A percentile compares a stretch with the other conserved stretches of the same genome.
Conservation (phyloP, 2,888 invertebrate species). For the Mythimna vitellina region DNA sequence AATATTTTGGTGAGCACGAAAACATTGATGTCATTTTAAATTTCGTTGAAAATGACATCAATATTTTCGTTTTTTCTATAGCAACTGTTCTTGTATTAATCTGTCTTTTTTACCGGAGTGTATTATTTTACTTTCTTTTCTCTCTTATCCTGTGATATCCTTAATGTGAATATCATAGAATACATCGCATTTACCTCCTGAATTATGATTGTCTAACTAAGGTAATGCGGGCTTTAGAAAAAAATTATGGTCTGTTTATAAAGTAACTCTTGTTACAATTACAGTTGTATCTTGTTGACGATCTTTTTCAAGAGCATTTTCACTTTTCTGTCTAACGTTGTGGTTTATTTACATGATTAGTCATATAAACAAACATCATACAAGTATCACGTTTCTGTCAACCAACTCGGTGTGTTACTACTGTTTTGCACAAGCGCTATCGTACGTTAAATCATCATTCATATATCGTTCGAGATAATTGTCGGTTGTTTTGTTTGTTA, state of each 20-base stretch:
- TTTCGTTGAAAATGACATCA: too few species aligned
- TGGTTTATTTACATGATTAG: conserved; percentile 25
- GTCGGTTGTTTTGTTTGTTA: conserved; percentile 12
- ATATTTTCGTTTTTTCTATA: not conserved
- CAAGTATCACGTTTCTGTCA: conserved; percentile 30
- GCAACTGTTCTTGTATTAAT: not conserved
- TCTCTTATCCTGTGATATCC: not conserved
- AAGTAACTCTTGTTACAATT: too few species aligned
- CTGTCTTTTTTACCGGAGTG: too few species aligned
- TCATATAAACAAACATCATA: too few species aligned
- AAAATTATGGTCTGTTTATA: too few species aligned
- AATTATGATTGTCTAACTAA: not conserved
- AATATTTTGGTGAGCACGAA: not conserved
- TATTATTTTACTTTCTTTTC: too few species aligned
- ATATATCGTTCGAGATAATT: conserved; percentile 29
- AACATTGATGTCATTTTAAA: not conserved
- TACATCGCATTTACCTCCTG: not conserved
- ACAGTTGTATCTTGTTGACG: not conserved
- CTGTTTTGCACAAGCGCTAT: conserved; percentile 17
- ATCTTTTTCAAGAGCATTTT: not conserved
- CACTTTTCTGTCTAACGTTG: not conserved
- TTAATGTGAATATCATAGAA: too few species aligned
- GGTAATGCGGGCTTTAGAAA: not conserved
- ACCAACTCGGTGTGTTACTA: conserved; percentile 38
- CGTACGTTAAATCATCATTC: conserved; percentile 35